phyloP scores from a whole-genome alignment of 2,797 vertebrate species.

The Muscicapa comitata region DNA sequence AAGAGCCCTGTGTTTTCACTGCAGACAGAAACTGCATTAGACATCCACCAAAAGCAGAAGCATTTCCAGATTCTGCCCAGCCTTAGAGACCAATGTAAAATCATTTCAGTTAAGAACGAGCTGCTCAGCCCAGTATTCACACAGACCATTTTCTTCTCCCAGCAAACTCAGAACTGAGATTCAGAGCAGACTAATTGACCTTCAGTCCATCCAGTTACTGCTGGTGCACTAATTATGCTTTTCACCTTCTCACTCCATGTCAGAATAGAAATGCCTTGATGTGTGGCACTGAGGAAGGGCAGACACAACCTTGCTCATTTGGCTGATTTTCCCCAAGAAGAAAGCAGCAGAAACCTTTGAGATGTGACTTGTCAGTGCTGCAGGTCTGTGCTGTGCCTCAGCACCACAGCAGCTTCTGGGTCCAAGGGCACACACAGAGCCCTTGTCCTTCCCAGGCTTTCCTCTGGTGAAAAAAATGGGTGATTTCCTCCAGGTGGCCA shows the following conservation, averaged over 20 bases:
- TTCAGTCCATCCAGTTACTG: slow-evolving; percentile 37
- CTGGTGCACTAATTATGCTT: slow-evolving; percentile 48
- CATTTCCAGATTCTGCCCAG: slow-evolving; percentile 13
- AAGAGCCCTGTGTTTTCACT: not conserved
- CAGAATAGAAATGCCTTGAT: slow-evolving; percentile 39
- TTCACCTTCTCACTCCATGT: slow-evolving; percentile 50
- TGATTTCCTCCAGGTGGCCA: not conserved
- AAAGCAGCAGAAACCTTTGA: not conserved
- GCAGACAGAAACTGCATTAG: not conserved
- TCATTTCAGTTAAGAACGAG: not conserved
- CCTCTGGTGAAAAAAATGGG: not conserved
- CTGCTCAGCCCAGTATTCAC: not conserved
- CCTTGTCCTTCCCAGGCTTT: not conserved
- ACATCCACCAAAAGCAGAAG: not conserved
- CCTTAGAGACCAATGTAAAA: not conserved
- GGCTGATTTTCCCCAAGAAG: slow-evolving; percentile 33
- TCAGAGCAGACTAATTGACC: slow-evolving; percentile 54
- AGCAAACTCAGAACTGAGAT: slow-evolving; percentile 49
- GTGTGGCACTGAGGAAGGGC: slow-evolving; percentile 25
- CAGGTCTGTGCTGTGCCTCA: not conserved
- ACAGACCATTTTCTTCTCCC: slow-evolving; percentile 38
- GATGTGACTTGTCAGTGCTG: not conserved
- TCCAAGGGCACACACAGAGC: not conserved
- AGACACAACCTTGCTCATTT: slow-evolving; percentile 9
- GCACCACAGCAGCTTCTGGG: not conserved